Evolutionary conservation across 2,797 vertebrate genomes (phyloP).

Genomic region (Chrysocyon brachyurus): DNA sequence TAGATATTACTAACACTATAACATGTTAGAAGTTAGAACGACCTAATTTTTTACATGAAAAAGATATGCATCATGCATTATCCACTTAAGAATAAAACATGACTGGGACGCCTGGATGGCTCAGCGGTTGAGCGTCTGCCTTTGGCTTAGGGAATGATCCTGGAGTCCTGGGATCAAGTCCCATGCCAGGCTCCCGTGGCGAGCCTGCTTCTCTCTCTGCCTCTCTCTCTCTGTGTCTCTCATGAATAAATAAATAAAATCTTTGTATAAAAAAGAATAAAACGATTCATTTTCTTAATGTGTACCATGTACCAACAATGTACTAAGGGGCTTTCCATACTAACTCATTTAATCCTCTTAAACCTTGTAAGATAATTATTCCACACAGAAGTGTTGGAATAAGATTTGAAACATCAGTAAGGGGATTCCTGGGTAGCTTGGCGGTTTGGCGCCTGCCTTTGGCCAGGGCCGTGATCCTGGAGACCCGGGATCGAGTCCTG

Average conservation of each 20-base stretch:
- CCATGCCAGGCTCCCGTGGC: too few relatives aligned
- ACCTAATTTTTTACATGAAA: background rate
- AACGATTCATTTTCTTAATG: background rate
- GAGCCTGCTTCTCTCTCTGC: too few relatives aligned
- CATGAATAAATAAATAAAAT: too few relatives aligned
- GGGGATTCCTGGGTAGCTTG: too few relatives aligned
- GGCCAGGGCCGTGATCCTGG: too few relatives aligned
- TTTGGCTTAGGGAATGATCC: too few relatives aligned
- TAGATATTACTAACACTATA: background rate
- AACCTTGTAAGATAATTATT: constrained; percentile 28
- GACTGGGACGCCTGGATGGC: too few relatives aligned
- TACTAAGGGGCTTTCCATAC: background rate
- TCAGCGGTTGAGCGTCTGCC: too few relatives aligned
- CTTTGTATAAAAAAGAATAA: background rate
- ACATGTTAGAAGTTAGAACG: background rate
- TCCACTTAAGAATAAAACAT: background rate
- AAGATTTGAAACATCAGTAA: background rate
- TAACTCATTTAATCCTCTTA: background rate
- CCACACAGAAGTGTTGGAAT: background rate
- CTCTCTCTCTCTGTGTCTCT: too few relatives aligned
- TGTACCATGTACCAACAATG: background rate
- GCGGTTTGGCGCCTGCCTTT: too few relatives aligned
- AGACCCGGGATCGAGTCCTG: too few relatives aligned
- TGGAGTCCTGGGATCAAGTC: too few relatives aligned
- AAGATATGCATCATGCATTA: background rate